Conservation (phyloP, 2,113 vertebrate species). For the Gallinago media region DNA sequence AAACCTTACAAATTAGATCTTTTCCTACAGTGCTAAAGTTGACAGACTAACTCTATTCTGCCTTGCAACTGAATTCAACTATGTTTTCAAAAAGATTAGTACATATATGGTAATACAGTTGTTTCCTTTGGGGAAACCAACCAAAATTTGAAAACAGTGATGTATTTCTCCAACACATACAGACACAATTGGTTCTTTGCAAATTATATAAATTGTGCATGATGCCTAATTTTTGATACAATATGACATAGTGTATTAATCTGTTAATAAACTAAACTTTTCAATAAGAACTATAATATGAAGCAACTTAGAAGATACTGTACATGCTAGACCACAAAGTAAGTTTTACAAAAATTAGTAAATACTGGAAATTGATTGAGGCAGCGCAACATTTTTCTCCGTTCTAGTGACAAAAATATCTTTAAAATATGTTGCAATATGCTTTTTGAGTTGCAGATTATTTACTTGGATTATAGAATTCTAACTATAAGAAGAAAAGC, state of each 20-base stretch:
- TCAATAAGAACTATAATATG: neutral
- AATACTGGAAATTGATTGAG: neutral
- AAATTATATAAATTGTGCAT: neutral
- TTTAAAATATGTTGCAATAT: conserved; percentile 28
- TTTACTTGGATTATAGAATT: neutral
- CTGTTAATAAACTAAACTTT: neutral
- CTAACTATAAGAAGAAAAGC: conserved; percentile 21
- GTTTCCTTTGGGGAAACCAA: neutral
- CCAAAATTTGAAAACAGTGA: neutral
- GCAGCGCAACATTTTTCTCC: neutral
- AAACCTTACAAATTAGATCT: conserved; percentile 18
- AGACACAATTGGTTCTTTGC: neutral
- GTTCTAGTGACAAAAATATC: neutral
- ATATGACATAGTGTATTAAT: neutral
- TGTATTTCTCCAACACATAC: neutral
- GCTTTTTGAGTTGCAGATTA: conserved; percentile 6
- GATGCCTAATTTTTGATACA: neutral
- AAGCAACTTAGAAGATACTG: neutral
- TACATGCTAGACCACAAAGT: neutral
- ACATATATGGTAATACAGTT: neutral
- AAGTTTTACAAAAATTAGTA: neutral
- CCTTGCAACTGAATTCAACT: neutral
- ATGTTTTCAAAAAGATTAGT: neutral
- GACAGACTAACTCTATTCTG: neutral
- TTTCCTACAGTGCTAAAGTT: neutral